A percentile compares a stretch with the other conserved stretches of the same genome.
Conservation (phyloP, 2,113 vertebrate genomes). For the Pholis gunnellus region DNA sequence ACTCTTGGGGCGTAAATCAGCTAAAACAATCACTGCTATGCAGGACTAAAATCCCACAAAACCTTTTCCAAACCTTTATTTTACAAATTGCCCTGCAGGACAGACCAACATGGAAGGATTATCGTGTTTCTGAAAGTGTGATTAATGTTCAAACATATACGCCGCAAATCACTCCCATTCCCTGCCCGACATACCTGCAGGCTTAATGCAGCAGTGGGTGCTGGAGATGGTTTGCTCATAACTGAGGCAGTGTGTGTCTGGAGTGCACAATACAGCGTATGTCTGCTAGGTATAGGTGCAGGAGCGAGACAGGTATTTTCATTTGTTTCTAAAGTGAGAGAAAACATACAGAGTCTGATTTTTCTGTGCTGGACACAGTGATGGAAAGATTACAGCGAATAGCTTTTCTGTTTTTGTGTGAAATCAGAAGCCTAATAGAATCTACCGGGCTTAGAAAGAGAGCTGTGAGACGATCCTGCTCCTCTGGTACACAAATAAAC, state of each 20-base stretch:
- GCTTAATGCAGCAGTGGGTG: constrained; percentile 30
- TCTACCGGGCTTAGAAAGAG: constrained; percentile 34
- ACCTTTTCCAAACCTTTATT: constrained; percentile 8
- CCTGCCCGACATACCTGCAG: constrained; percentile 29
- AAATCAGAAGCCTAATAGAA: constrained; percentile 28
- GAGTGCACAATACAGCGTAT: background rate
- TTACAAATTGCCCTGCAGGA: constrained; percentile 40
- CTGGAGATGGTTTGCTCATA: constrained; percentile 32
- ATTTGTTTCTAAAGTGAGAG: constrained; percentile 29
- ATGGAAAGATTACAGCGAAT: constrained; percentile 37
- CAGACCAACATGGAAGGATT: constrained; percentile 31
- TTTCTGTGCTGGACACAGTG: constrained; percentile 19
- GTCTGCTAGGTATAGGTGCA: constrained; percentile 13
- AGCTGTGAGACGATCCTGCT: constrained; percentile 44
- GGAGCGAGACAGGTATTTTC: constrained; percentile 42
- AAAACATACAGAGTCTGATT: constrained; percentile 34
- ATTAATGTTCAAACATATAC: constrained; percentile 56
- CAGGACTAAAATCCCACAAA: constrained; percentile 38
- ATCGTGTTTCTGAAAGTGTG: constrained; percentile 56
- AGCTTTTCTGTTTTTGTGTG: constrained; percentile 41
- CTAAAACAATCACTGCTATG: constrained; percentile 35
- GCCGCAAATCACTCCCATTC: constrained; percentile 40
- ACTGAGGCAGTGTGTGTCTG: constrained; percentile 2
- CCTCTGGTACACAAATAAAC: constrained; percentile 63
- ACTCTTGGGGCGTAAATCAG: constrained; percentile 50